A percentile compares a stretch with the other conserved stretches of the same genome.
These are phyloP conservation scores for Choreutis nemorana DNA, from an alignment of 2,888 invertebrate genomes.

Conservation along the genomic window DNA sequence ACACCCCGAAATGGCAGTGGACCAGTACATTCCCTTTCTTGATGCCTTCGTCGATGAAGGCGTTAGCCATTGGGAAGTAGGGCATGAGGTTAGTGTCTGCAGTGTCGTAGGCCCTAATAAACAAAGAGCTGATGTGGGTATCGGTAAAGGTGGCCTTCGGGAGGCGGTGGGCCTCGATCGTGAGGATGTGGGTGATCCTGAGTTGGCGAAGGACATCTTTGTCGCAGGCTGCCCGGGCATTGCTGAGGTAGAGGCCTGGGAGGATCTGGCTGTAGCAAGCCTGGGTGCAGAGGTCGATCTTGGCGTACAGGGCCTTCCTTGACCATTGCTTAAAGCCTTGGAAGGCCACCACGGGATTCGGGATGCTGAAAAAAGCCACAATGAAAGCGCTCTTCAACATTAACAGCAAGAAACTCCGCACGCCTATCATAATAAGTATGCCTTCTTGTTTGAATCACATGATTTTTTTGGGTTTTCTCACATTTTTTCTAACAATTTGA, in stretches of 20 bases:
- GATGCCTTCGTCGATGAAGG: conserved; percentile 66
- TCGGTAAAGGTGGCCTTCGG: conserved; percentile 41
- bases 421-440: conserved; percentile 28
- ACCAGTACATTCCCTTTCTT: conserved; percentile 78
- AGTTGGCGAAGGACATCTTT: conserved; percentile 34
- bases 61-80: conserved; percentile 58
- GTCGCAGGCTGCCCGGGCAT: conserved; percentile 48
- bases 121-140: conserved; percentile 44
- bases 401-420: conserved; percentile 27
- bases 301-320: conserved; percentile 34
- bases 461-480: conserved; percentile 18
- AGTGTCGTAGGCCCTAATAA: conserved; percentile 55
- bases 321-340: conserved; percentile 44
- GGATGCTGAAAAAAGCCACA: conserved; percentile 42
- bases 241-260: conserved; percentile 49
- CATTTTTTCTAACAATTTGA: too few species aligned
- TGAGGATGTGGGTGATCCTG: conserved; percentile 56
- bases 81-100: conserved; percentile 48
- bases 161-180: conserved; percentile 45
- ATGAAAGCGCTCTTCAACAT: conserved; percentile 45
- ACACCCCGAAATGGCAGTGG: conserved; percentile 96
- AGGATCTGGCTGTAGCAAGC: conserved; percentile 45
- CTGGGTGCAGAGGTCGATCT: conserved; percentile 51
- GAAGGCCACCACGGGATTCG: conserved; percentile 37
- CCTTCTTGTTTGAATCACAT: conserved; percentile 14